Evolutionary conservation across 2,888 invertebrate genomes (phyloP), one percentile per base, ranked within the genome.

Genomic region (Apeira syringaria): DNA sequence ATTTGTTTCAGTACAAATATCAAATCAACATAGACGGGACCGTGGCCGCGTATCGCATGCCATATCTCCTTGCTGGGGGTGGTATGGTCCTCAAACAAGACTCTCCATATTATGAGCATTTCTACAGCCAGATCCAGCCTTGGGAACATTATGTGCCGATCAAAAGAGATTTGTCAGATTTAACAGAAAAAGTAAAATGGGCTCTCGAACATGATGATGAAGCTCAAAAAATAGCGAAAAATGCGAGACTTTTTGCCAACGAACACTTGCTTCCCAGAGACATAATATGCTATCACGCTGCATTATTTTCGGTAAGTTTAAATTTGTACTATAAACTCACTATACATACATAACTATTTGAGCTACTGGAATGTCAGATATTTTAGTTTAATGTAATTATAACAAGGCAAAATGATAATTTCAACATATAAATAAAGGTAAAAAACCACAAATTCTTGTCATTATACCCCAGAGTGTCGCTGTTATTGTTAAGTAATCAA

Each of bases 21-120:
- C 97, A 98, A 85, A 80, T 99, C 17, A 97, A 94, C 68, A 91
- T 99, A 39, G 99, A 99, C 88, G 99, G 99, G 8, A 97, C 98
- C 24, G 99, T 99, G 8, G 98, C 99, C 10, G 97, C 99, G 0
- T 99, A 99, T 79, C 92, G 99, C 50, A 92, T 98, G 55, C 98
- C 99, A 0, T 98, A 98, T 76, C 91, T 99, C 10, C 80, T 99
- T 50, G 96, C 93, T 28, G 98, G 98, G 1, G 96, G 96, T 64
- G 94, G 97, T 0, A 81, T 97, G 46, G 94, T 98, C 7, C 90
- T 99, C 7, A 99, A 99, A 84, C 98, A 98, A 81, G 93, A 96
- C 13, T 99, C 99, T 0, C 92, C 93, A n/a, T 99, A 96, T 80
- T 97, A 97, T 75, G 99, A 99, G 90, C 96, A 97, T 87, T 99